A percentile compares a stretch with the other conserved stretches of the same genome.
phyloP scores from a whole-genome alignment of 2,888 invertebrate species.

The Tinea semifulvella region DNA sequence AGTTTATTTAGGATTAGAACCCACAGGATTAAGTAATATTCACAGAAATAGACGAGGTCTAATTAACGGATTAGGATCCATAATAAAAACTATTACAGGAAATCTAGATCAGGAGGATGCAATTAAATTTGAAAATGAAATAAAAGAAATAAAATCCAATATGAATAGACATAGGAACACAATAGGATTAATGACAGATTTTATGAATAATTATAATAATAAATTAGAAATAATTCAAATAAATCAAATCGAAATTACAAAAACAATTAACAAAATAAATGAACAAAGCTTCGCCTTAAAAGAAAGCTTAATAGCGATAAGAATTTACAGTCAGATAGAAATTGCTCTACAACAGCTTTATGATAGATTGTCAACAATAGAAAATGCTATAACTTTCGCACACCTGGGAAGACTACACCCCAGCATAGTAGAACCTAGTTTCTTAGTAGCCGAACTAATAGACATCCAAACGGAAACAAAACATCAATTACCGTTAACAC shows the following conservation, averaged over 20 bases:
- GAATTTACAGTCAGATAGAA: conserved; percentile 3
- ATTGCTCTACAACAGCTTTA: conserved; percentile 13
- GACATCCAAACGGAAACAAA: conserved; percentile 9
- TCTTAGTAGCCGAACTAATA: not conserved
- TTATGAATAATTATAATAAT: conserved; percentile 13
- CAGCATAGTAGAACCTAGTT: not conserved
- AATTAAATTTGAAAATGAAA: conserved; percentile 15
- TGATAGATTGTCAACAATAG: conserved; percentile 2
- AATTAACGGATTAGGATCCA: conserved; percentile 17
- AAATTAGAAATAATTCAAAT: conserved; percentile 11
- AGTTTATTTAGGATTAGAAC: conserved; percentile 20
- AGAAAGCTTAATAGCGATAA: not conserved
- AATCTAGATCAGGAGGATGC: conserved; percentile 17
- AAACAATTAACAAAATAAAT: not conserved
- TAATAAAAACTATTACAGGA: conserved; percentile 16
- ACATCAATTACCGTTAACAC: not conserved
- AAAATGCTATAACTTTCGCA: conserved; percentile 5
- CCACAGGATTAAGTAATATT: conserved; percentile 13
- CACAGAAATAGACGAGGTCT: conserved; percentile 17
- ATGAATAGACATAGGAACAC: conserved; percentile 3
- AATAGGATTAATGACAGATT: conserved; percentile 13
- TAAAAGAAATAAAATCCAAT: conserved; percentile 1
- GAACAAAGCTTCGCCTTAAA: not conserved
- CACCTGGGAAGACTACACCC: not conserved
- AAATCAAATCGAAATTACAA: conserved; percentile 8